Evolutionary conservation across 1,140 invertebrate genomes (phyloP).

Genomic region (Lerema accius): DNA sequence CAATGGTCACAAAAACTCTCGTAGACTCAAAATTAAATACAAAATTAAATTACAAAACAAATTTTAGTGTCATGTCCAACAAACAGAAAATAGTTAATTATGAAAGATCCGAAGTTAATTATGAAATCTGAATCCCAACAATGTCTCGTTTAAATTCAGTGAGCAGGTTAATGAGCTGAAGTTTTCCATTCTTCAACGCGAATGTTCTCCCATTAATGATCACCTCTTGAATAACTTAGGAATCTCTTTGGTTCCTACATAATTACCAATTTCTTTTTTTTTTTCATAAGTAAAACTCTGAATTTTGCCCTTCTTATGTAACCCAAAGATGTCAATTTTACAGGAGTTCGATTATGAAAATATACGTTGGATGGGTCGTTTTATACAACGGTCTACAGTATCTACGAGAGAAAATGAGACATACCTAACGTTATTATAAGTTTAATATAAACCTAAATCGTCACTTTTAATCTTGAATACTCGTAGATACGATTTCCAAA

Average conservation of each 20-base stretch:
- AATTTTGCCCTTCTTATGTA: too few relatives aligned
- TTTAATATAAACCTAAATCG: too few relatives aligned
- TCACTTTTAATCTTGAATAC: too few relatives aligned
- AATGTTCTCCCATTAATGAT: neutral
- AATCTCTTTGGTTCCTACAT: neutral
- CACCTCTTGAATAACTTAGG: neutral
- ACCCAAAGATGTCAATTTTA: too few relatives aligned
- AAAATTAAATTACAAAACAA: neutral
- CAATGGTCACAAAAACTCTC: neutral
- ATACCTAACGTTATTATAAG: too few relatives aligned
- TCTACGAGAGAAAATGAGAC: too few relatives aligned
- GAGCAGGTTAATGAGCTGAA: neutral
- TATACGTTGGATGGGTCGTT: too few relatives aligned
- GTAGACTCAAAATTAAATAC: neutral
- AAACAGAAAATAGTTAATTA: neutral
- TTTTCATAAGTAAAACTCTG: too few relatives aligned
- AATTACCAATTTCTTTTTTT: too few relatives aligned
- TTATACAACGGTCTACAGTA: too few relatives aligned
- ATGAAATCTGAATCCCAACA: neutral
- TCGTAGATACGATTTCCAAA: too few relatives aligned
- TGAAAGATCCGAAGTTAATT: neutral
- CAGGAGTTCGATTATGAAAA: too few relatives aligned
- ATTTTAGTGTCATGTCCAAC: neutral
- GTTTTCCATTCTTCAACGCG: neutral
- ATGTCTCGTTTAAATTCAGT: neutral